Percentiles rank a stretch among this genome's conserved stretches.
Evolutionary conservation across 2,888 invertebrate genomes (phyloP).

Genomic region (Polydrusus cervinus): DNA sequence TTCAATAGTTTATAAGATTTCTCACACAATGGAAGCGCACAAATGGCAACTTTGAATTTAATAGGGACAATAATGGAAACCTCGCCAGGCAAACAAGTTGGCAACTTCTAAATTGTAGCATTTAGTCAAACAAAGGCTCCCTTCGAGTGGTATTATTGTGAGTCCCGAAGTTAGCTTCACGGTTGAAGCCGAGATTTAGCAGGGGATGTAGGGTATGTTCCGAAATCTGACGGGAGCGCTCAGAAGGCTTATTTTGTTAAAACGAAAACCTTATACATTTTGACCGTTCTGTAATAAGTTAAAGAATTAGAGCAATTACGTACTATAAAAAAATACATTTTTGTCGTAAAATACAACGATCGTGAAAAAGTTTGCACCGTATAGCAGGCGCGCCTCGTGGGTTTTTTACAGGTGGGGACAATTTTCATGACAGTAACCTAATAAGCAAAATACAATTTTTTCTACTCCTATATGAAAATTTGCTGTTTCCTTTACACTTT

Average conservation of each 20-base stretch:
- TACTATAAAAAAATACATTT: too few relatives aligned
- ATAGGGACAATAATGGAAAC: constrained; percentile 71
- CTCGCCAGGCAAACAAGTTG: constrained; percentile 69
- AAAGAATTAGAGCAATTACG: too few relatives aligned
- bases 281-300: too few relatives aligned
- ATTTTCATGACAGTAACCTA: too few relatives aligned
- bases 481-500: too few relatives aligned
- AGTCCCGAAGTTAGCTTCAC: constrained; percentile 62
- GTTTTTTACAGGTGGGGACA: too few relatives aligned
- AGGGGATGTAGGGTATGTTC: constrained; percentile 40
- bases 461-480: too few relatives aligned
- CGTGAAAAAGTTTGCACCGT: too few relatives aligned
- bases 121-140: constrained; percentile 70
- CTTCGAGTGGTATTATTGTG: constrained; percentile 67
- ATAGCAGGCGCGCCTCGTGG: too few relatives aligned
- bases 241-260: not conserved
- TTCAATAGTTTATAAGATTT: constrained; percentile 71
- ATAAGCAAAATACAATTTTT: too few relatives aligned
- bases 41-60: constrained; percentile 71
- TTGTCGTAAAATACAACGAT: too few relatives aligned
- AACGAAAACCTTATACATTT: not conserved
- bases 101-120: constrained; percentile 71
- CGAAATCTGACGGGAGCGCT: constrained; percentile 23
- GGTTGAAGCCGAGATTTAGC: constrained; percentile 57
- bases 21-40: constrained; percentile 69